Conservation (phyloP, 2,797 vertebrate species). For the Ceryle rudis region DNA sequence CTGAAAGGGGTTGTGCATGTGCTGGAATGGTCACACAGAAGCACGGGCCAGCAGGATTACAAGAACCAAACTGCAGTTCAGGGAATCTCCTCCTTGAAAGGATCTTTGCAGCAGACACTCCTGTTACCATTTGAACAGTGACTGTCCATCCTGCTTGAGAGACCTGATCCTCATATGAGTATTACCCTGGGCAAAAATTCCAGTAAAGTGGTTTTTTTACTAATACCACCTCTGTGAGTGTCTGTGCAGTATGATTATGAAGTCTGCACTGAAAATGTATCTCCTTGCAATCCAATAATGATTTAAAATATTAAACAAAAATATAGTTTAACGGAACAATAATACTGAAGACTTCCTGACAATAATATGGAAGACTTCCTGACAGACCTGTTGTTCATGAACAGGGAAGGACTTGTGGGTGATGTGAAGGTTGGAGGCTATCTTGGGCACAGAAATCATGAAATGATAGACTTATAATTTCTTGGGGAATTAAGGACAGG, state of each 20-base stretch:
- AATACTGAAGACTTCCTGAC: too few relatives aligned
- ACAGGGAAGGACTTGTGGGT: too few relatives aligned
- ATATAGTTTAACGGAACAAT: neutral
- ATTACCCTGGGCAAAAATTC: neutral
- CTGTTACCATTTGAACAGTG: neutral
- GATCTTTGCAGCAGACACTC: neutral
- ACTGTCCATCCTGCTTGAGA: neutral
- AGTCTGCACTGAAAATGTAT: neutral
- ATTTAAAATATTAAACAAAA: neutral
- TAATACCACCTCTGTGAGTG: neutral
- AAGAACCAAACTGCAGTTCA: neutral
- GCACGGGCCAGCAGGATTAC: too few relatives aligned
- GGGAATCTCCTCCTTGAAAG: neutral
- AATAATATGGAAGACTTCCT: too few relatives aligned
- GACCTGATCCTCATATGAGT: neutral
- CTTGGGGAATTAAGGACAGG: too few relatives aligned
- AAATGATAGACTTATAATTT: too few relatives aligned
- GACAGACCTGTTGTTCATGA: too few relatives aligned
- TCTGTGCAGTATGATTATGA: neutral
- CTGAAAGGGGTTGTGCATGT: neutral
- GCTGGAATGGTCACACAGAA: neutral
- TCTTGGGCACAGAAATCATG: too few relatives aligned
- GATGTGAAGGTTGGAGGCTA: too few relatives aligned
- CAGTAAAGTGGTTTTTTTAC: rapidly evolving
- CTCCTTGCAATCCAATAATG: neutral